Evolutionary conservation across 2,113 vertebrate genomes (phyloP).

Genomic region (Syngnathus scovelli): DNA sequence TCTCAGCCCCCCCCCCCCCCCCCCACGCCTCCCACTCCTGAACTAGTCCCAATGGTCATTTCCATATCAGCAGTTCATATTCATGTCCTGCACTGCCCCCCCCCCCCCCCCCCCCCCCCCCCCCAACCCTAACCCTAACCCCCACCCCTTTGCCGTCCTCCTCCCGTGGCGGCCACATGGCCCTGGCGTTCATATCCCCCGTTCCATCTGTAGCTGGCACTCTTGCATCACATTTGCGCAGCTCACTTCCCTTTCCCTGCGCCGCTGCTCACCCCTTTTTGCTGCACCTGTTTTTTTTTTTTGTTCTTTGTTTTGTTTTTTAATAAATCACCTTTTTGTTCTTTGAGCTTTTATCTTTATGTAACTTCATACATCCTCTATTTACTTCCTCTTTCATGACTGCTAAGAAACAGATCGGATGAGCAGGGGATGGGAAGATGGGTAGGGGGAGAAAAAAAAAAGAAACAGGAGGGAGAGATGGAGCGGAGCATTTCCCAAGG

Average conservation of each 20-base stretch:
- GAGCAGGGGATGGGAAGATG: not conserved
- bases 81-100: not conserved
- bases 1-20: slow-evolving; percentile 27
- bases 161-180: slow-evolving; percentile 39
- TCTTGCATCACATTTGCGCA: slow-evolving; percentile 66
- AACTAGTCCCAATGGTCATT: slow-evolving; percentile 49
- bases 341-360: slow-evolving; percentile 16
- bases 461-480: slow-evolving; percentile 27
- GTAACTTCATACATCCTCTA: slow-evolving; percentile 32
- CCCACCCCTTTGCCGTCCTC: not conserved
- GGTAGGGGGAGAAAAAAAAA: slow-evolving; percentile 2
- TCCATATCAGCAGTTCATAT: slow-evolving; percentile 54
- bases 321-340: not conserved
- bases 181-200: slow-evolving; percentile 53
- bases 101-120: not conserved
- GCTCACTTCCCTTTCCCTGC: slow-evolving; percentile 39
- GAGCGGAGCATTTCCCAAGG: slow-evolving; percentile 45
- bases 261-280: slow-evolving; percentile 21
- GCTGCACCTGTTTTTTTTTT: slow-evolving; percentile 6
- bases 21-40: slow-evolving; percentile 20
- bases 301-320: slow-evolving; percentile 2
- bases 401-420: slow-evolving; percentile 46
- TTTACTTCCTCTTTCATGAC: slow-evolving; percentile 49
- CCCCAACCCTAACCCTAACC: too few relatives aligned
- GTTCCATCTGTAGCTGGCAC: slow-evolving; percentile 68